Base-by-base conservation (phyloP, 2,888 invertebrate genomes). In the Drosophila limbata region DNA sequence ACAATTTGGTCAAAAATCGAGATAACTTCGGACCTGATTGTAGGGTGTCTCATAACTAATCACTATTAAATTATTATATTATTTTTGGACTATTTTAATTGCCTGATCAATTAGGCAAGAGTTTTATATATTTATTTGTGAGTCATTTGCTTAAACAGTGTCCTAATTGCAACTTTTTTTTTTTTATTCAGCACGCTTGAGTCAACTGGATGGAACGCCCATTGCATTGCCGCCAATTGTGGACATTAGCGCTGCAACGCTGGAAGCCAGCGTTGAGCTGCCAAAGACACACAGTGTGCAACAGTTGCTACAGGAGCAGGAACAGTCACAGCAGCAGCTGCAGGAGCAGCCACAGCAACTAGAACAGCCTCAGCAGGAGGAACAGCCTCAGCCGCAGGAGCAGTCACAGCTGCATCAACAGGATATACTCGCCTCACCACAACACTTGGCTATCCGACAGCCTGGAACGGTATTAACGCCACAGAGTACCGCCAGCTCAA, bases 201-300 rank as follows among this genome's bases (percentile, higher is more conserved):
- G 90, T 64, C 92, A 91, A 69, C 66, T 92, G 55, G 92, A 92
- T 81, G 91, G 91, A 21, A 76, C 87, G 19, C 69, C 45, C 15
- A 52, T 66, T 52, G 31, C 39, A 33, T 69, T 84, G 66, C 80
- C 84, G 13, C 78, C 85, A n/a, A 69, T 77, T 59, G 78, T 69
- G 51, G 68, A 69, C 15, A 67, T 66, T 19, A 56, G 28, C 13
- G 62, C 61, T 3, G 39, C 64, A 17, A 35, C 73, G 10, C 6
- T 62, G 21, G 64, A 57, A 35, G 59, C 40, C 10, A 66, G 33
- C 61, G 64, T 70, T 73, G 63, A 50, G 51, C 31, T 15, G 69
- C 31, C 61, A 19, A 59, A 67, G 37, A 25, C 59, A 19, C 40
- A 17, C 17, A 10, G 44, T 35, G n/a, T 28, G 3, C 63, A 63